Evolutionary conservation across 2,888 invertebrate species (phyloP), one percentile per base, ranked within the genome.

Genomic region (Eristalinus sepulchralis): DNA sequence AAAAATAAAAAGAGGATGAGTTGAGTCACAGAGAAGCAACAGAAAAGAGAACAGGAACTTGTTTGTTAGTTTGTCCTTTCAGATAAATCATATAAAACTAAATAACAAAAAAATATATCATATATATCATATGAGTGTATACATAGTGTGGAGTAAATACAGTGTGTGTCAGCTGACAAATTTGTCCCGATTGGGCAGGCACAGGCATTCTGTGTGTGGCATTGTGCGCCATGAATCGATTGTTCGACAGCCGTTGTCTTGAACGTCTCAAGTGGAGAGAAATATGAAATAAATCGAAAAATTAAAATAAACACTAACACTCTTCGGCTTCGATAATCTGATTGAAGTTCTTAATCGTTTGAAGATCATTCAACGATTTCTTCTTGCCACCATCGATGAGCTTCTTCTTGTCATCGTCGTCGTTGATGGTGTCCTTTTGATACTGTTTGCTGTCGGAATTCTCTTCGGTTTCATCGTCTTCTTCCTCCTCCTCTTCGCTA

Each of bases 91-190:
- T 81, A 85, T n/a, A 82, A 85, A 85, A 85, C 85, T 85, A 85
- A 85, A 85, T 85, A 85, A 85, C 85, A 85, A 64, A 1, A 64
- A 36, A n/a, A n/a, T n/a, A n/a, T n/a, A n/a, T n/a, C n/a, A 64
- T 62, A 64, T 53, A 55, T 66, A 55, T 22, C 20, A 33, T n/a
- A 55, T 57, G 34, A 55, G 53, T 33, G 34, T n/a, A 36, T 20
- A 24, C 6, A 53, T 34, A 17, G 17, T 22, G 13, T 55, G 20
- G 64, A 57, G 55, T 64, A 63, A 62, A 70, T 59, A 66, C 66
- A 75, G 59, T 36, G 31, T 10, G 20, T 24, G 34, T 27, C 47
- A 47, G 47, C 31, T 59, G 67, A 72, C 55, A 72, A 17, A 66
- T 31, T 2, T 57, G 59, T 59, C 47, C 70, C 17, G 47, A 17